Base-by-base conservation (phyloP, 1,140 invertebrate genomes). In the Formica selysi region DNA sequence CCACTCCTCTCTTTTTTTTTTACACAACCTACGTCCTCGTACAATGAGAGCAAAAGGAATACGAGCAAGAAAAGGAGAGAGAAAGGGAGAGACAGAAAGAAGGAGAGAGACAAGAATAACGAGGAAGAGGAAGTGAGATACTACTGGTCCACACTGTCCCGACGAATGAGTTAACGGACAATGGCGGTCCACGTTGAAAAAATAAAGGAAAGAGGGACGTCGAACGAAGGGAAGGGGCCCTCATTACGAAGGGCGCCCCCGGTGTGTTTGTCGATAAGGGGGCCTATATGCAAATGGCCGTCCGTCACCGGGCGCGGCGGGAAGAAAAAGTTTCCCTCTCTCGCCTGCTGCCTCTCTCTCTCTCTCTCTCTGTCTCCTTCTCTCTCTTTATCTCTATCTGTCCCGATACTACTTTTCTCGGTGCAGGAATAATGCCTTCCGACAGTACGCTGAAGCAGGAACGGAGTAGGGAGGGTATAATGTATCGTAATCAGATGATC, bases 401-500 rank as follows among this genome's bases (percentile, higher is more conserved):
- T 57, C 41, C 26, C 54, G 67, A 41, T 78, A 57, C 48, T 65
- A 61, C 85, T 91, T 91, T 85, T 76, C 87, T 86, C 48, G 92
- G 91, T 92, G 92, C 89, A 93, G 90, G 92, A 93, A 94, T 94
- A 94, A 94, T 94, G 90, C 92, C 87, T 89, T 91, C 88, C 73
- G 91, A 89, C 73, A 86, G 70, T 81, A 78, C 78, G 71, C 78
- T 83, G 80, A 89, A 73, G 84, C 84, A 83, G 86, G 41, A 79
- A 76, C 22, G 80, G 7, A 76, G 64, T 85, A 87, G 78, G 84
- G 90, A 89, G 81, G 92, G 91, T 93, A 93, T 94, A 94, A 94
- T 94, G 93, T 94, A 94, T 94, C 93, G 93, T 94, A 95, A 94
- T 94, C 94, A 94, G 93, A 95, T 95, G 94, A 95, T 94, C 94